Conservation (phyloP, 2,888 invertebrate species). For the Scaptomyza reducta region DNA sequence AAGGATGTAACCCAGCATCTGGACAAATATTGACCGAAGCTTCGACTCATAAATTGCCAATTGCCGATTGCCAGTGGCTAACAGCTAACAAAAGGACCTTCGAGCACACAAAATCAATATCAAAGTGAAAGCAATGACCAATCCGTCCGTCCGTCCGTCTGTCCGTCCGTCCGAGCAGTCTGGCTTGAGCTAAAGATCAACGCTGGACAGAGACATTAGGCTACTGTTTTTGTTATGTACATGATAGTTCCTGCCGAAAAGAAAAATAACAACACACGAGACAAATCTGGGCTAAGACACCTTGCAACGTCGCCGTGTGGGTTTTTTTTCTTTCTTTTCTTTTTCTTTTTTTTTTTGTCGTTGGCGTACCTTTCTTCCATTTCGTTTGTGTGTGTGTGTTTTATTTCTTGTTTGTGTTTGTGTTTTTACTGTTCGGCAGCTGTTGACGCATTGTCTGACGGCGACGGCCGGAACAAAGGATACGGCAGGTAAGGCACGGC, state of each 20-base stretch:
- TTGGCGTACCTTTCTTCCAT: constrained; percentile 51
- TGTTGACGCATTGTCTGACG: constrained; percentile 61
- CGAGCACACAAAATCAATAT: constrained; percentile 43
- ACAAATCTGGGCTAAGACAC: constrained; percentile 78
- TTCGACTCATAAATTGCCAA: constrained; percentile 59
- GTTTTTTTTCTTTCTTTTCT: constrained; percentile 32
- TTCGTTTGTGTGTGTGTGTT: constrained; percentile 55
- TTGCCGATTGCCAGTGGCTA: constrained; percentile 47
- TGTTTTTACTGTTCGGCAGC: constrained; percentile 49
- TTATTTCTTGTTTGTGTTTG: constrained; percentile 39
- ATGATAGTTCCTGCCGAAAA: constrained; percentile 4
- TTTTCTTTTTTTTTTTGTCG: no score
- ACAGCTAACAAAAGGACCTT: constrained; percentile 4
- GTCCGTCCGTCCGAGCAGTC: not conserved
- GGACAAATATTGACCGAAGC: constrained; percentile 78
- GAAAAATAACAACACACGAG: constrained; percentile 66
- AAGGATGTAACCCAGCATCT: constrained; percentile 47
- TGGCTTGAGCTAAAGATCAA: constrained; percentile 21
- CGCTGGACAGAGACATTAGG: constrained; percentile 72
- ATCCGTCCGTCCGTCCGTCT: not conserved
- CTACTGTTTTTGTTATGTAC: constrained; percentile 48
- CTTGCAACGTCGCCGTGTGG: constrained; percentile 70
- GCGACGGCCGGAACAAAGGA: constrained; percentile 48
- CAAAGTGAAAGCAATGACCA: constrained; percentile 78
- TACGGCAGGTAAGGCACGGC: constrained; percentile 46